phyloP scores from a whole-genome alignment of 2,888 invertebrate species.

The Drosophila quinaria region DNA sequence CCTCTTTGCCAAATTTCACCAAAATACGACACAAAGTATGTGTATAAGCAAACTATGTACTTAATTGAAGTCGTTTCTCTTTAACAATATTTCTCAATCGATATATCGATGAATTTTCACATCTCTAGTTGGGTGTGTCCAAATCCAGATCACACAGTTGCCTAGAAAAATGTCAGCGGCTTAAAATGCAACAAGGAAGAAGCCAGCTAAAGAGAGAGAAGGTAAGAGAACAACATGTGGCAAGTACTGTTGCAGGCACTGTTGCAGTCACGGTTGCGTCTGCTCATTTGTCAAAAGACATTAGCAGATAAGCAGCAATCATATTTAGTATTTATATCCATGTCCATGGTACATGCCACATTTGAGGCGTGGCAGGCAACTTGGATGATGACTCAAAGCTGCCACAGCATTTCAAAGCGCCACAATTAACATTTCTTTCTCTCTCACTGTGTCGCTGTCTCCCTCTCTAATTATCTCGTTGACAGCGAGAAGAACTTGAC shows the following conservation, averaged over 20 bases:
- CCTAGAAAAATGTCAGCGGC: constrained; percentile 66
- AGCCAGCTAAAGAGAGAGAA: constrained; percentile 26
- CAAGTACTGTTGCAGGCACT: constrained; percentile 19
- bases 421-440: constrained; percentile 73
- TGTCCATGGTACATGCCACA: constrained; percentile 12
- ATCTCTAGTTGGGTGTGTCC: constrained; percentile 47
- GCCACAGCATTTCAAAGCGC: constrained; percentile 58
- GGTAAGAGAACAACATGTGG: constrained; percentile 1
- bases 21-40: too few species aligned
- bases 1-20: too few species aligned
- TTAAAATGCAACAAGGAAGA: constrained; percentile 50
- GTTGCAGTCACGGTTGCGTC: constrained; percentile 51
- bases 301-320: constrained; percentile 62
- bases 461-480: constrained; percentile 56
- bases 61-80: too few species aligned
- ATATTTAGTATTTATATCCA: constrained; percentile 25
- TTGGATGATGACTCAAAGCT: constrained; percentile 42
- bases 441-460: not conserved
- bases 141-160: constrained; percentile 54
- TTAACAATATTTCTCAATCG: too few species aligned
- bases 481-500: constrained; percentile 46
- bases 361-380: constrained; percentile 49
- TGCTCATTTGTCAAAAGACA: constrained; percentile 73
- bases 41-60: too few species aligned
- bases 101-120: too few species aligned